Conservation (phyloP, 2,797 vertebrate genomes). For the Mallotus villosus region DNA sequence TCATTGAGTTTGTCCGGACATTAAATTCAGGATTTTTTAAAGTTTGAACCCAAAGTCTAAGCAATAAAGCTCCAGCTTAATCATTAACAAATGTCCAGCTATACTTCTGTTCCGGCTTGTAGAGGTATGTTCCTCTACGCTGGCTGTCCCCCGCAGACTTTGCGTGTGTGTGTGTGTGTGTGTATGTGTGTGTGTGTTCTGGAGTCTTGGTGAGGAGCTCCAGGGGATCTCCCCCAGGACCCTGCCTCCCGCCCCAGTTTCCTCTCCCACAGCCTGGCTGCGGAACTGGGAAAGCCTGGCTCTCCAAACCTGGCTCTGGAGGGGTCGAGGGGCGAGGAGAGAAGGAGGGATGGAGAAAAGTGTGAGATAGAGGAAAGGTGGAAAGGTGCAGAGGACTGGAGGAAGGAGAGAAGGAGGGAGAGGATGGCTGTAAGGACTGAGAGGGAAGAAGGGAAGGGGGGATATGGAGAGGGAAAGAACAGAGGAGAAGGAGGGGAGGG, state of each 20-base stretch:
- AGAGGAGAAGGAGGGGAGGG: conserved; percentile 3
- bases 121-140: no score
- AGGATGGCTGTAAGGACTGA: not conserved
- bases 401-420: conserved; percentile 3
- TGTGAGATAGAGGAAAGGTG: conserved; percentile 29
- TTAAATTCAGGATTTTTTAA: no score
- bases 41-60: no score
- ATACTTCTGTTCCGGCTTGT: no score
- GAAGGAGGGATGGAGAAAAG: not conserved
- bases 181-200: conserved; percentile 6
- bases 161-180: conserved; percentile 14
- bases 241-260: not conserved
- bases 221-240: not conserved
- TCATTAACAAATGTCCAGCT: no score
- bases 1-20: no score
- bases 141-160: not conserved
- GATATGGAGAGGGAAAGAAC: conserved; percentile 3
- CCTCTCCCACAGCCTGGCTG: conserved; percentile 9
- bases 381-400: not conserved
- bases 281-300: not conserved
- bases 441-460: conserved; percentile 18
- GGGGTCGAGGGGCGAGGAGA: not conserved
- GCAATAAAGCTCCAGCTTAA: no score
- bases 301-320: not conserved
- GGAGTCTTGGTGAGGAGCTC: conserved; percentile 12